phyloP scores from a whole-genome alignment of 2,113 vertebrate species.

The Narcine bancroftii region DNA sequence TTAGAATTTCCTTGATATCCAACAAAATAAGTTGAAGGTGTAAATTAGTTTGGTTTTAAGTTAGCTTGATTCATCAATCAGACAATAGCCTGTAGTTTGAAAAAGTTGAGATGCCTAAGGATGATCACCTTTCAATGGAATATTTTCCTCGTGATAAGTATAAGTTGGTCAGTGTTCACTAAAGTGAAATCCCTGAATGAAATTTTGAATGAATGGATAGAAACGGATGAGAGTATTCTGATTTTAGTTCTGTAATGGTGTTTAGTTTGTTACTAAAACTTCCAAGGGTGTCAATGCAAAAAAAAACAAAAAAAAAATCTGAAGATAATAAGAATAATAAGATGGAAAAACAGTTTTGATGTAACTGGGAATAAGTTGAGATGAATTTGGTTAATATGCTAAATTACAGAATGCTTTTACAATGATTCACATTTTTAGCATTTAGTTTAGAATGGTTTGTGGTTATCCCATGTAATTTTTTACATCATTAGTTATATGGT shows the following conservation, averaged over 20 bases:
- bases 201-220: neutral
- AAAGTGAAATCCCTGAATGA: neutral
- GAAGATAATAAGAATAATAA: neutral
- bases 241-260: neutral
- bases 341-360: neutral
- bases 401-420: neutral
- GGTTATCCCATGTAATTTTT: neutral
- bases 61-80: too few species aligned
- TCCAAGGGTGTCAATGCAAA: neutral
- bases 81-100: too few species aligned
- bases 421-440: neutral
- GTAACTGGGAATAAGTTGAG: neutral
- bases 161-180: neutral
- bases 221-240: neutral
- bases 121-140: neutral
- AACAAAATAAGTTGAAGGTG: neutral
- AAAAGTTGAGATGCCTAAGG: too few species aligned
- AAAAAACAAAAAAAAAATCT: neutral
- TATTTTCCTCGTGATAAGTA: neutral
- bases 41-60: neutral
- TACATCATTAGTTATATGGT: neutral
- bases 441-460: neutral
- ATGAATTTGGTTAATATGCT: neutral
- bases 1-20: neutral
- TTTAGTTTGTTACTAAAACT: neutral